Base-by-base conservation (phyloP, 2,888 invertebrate species). In the Silvanus unidentatus region DNA sequence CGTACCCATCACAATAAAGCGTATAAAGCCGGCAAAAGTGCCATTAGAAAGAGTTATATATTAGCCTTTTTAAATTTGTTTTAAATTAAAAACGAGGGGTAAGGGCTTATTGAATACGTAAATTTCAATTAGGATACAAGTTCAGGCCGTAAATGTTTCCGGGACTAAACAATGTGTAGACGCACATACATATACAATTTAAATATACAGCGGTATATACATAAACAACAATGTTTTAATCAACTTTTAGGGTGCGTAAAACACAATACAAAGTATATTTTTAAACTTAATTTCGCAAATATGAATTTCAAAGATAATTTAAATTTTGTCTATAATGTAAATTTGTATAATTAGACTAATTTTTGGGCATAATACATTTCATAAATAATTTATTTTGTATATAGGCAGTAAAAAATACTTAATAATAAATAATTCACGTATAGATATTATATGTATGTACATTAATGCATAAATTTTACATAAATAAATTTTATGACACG, bases 1-100 rank as follows among this genome's bases (percentile, higher is more conserved):
- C 8, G 22, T 8, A 22, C 22, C 22, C 22, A 22, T 22, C 8
- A 22, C 4, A 22, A 22, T 5, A 22, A 22, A 22, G 22, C 22
- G n/a, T n/a, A n/a, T n/a, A 22, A 22, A 22, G 22, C 32, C 12
- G 32, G n/a, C 32, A 32, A 12, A 9, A 3, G 34, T 42, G 47
- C 42, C 44, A 46, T 46, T 42, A 39, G 43, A 51, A 54, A 52
- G 50, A 53, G 52, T 53, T 53, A 47, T 46, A 44, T 52, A 50
- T 50, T 46, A 42, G 44, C 44, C n/a, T 44, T 62, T 65, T 63
- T 62, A 61, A 63, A 64, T 64, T 63, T 61, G 54, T 61, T 64
- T 64, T 53, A 58, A 65, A 65, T 64, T 64, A 60, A 53, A 54
- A 56, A 42, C 48, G 44, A 51, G 53, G 44, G 47, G 45, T 50